Percentiles rank a stretch among this genome's conserved stretches.
Conservation (phyloP, 2,797 vertebrate species). For the Fistularia commersonii region DNA sequence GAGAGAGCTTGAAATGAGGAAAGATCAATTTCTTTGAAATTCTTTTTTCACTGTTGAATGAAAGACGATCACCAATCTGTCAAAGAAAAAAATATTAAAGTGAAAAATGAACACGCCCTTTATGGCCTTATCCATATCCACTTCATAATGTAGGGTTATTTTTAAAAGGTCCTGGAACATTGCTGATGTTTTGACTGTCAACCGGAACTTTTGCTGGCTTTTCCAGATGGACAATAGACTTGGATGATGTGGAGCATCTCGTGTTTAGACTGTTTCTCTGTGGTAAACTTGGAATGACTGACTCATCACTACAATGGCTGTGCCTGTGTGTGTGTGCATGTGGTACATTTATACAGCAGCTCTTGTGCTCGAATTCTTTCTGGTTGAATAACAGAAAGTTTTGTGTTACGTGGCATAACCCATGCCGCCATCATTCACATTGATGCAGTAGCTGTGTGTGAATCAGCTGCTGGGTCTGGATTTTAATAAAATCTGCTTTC, state of each 20-base stretch:
- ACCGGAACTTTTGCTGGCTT: slow-evolving; percentile 41
- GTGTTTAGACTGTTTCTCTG: slow-evolving; percentile 46
- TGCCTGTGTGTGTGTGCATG: slow-evolving; percentile 4
- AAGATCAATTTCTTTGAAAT: too few species aligned
- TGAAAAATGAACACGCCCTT: too few species aligned
- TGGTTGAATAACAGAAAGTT: slow-evolving; percentile 31
- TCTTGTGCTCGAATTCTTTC: slow-evolving; percentile 34
- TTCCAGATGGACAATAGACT: slow-evolving; percentile 51
- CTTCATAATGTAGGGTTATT: too few species aligned
- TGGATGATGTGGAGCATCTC: slow-evolving; percentile 29
- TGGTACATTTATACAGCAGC: slow-evolving; percentile 9
- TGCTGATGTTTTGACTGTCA: too few species aligned
- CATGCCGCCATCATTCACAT: slow-evolving; percentile 15
- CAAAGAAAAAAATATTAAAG: neutral
- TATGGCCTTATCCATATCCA: too few species aligned
- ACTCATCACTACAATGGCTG: slow-evolving; percentile 45
- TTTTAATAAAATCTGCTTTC: slow-evolving; percentile 14
- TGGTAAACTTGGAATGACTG: slow-evolving; percentile 44
- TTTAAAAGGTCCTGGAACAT: too few species aligned
- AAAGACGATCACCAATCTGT: neutral
- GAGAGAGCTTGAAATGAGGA: neutral
- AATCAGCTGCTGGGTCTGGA: slow-evolving; percentile 13
- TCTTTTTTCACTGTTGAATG: slow-evolving; percentile 4
- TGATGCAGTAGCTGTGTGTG: slow-evolving; percentile 8
- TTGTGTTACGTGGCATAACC: slow-evolving; percentile 6